Base-by-base conservation (phyloP, 2,113 vertebrate species). In the Erinaceus europaeus region DNA sequence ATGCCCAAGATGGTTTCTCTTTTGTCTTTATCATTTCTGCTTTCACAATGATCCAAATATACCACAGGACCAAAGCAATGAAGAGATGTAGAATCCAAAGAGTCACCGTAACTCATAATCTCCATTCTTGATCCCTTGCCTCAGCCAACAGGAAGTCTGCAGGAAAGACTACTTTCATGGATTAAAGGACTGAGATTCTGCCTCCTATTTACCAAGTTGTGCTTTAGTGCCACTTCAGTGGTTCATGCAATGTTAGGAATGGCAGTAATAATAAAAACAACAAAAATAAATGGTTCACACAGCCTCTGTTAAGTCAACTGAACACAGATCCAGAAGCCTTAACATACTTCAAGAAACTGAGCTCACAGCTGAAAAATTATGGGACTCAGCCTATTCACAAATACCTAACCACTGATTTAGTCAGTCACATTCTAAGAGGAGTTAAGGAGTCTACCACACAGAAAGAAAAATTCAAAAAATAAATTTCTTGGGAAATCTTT, bases 251-350 rank as follows among this genome's bases (percentile, higher is more conserved):
- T 23, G 18, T 89, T 88, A 20, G 0, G 93, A 95, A 93, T 94
- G 87, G 79, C 69, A 88, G 50, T 46, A n/a, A n/a, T n/a, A n/a
- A n/a, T n/a, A n/a, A n/a, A n/a, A n/a, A n/a, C n/a, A n/a, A n/a
- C n/a, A n/a, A 93, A 44, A 90, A 94, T 84, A 10, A 48, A 93
- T 76, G 92, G 86, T 91, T 52, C 89, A 84, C 92, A 84, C 7
- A 78, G 65, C 12, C 34, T 15, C 57, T 77, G 80, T 95, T 96
- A 96, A 96, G 96, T 97, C 95, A 97, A 94, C 95, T 72, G 36
- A 40, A 62, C 75, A 29, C 13, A 82, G 25, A 83, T 34, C 32
- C 69, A 82, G 62, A 90, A 85, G 14, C 44, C 46, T 81, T 91
- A 48, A 85, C 76, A 89, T 64, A 80, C 40, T 90, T 93, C 27